Base-by-base conservation (phyloP, 2,113 vertebrate species). In the Pungitius pungitius region DNA sequence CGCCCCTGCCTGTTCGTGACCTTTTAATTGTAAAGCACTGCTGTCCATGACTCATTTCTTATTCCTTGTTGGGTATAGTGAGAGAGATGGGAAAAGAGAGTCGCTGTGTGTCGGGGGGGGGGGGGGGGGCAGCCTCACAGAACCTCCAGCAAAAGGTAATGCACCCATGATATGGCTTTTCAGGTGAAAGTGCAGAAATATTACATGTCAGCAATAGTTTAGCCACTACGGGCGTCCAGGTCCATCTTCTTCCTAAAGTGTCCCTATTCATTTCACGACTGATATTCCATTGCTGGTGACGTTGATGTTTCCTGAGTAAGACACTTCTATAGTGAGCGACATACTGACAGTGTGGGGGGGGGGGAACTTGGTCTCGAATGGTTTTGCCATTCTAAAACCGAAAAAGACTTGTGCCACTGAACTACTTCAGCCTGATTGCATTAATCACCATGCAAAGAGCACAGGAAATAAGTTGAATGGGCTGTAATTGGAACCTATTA, bases 361-460 rank as follows among this genome's bases (percentile, higher is more conserved):
- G n/a, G n/a, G n/a, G 39, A 43, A 64, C 6, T 33, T 33, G 9
- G 3, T 39, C 49, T 33, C 13, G 40, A 10, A 24, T 13, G 56
- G n/a, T 51, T 43, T 37, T 58, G 24, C 61, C 22, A 52, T 39
- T 61, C 10, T 57, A 27, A 59, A 73, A 65, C 39, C 52, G 30
- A 69, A 60, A 27, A 57, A 60, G 15, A 0, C 37, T 15, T 24
- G 22, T 17, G 60, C 10, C 26, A 12, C 55, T 35, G 45, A 1
- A 47, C 49, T 49, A 10, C 62, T 72, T 14, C 9, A 72, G 33
- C 59, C 58, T 72, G 60, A 64, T 65, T 0, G 30, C 33, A 35
- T 35, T 8, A 35, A 42, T 68, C 2, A 17, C 35, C 52, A 75
- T 61, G 59, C 61, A 80, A 80, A 57, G n/a, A 59, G 56, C 37